A percentile compares a stretch with the other conserved stretches of the same genome.
These are phyloP conservation scores for Bombyx mori DNA, from an alignment of 1,140 invertebrate genomes.

Conservation along the genomic window ASM3026992v2 NC_085110.1:3865501-3866000, in stretches of 20 bases:
- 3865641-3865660: constrained; percentile 70
- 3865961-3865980: constrained; percentile 37
- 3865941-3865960: constrained; percentile 39
- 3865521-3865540: constrained; percentile 61
- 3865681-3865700: constrained; percentile 55
- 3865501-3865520: constrained; percentile 33
- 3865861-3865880: constrained; percentile 40
- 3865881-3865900: constrained; percentile 42
- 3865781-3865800: constrained; percentile 39
- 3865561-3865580: constrained; percentile 57
- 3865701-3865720: constrained; percentile 35
- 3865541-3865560: constrained; percentile 63
- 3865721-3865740: constrained; percentile 54
- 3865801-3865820: constrained; percentile 32
- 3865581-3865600: constrained; percentile 61
- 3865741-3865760: constrained; percentile 42
- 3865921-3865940: constrained; percentile 68
- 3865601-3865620: constrained; percentile 68
- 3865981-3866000: constrained; percentile 41
- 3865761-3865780: constrained; percentile 33
- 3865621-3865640: constrained; percentile 69
- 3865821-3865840: constrained; percentile 28
- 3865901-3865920: constrained; percentile 55
- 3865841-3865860: constrained; percentile 42
- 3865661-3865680: constrained; percentile 65